Percentiles rank a stretch among this genome's conserved stretches.
Evolutionary conservation across 2,113 vertebrate genomes (phyloP).

Genomic region (Ploceus nigricollis): DNA sequence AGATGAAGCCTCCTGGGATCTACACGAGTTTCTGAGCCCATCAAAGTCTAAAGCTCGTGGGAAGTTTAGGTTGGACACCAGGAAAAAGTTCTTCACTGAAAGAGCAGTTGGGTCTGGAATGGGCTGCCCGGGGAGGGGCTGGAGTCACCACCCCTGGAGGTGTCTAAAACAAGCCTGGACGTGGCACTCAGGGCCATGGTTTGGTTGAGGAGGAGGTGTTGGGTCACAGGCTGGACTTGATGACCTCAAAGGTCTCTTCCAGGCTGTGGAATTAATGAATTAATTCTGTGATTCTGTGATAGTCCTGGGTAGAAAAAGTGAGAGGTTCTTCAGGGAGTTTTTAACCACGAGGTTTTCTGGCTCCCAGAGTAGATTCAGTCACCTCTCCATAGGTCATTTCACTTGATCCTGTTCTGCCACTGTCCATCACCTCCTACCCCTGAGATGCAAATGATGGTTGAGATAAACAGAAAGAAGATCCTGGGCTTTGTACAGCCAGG

Average conservation of each 20-base stretch:
- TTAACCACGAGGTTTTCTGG: not conserved
- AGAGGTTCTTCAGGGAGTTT: not conserved
- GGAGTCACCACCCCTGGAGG: not conserved
- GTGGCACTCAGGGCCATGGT: not conserved
- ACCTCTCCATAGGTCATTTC: not conserved
- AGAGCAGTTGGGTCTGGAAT: not conserved
- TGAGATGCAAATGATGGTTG: not conserved
- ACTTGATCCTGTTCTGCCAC: not conserved
- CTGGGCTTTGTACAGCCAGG: not conserved
- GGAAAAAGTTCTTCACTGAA: not conserved
- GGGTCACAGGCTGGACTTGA: not conserved
- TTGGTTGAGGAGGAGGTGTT: not conserved
- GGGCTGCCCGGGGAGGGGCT: fast-evolving
- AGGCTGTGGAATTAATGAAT: not conserved
- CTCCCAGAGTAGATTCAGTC: not conserved
- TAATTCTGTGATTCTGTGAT: not conserved
- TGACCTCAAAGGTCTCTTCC: not conserved
- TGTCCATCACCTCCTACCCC: not conserved
- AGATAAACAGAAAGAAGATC: not conserved
- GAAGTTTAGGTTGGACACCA: not conserved
- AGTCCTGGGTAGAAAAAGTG: not conserved
- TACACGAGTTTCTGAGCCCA: not conserved
- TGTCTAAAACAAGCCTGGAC: fast-evolving
- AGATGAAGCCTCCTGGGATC: not conserved
- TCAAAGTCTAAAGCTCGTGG: not conserved